Conservation (phyloP, 1,140 invertebrate species). For the Probaryconus sp. region DNA sequence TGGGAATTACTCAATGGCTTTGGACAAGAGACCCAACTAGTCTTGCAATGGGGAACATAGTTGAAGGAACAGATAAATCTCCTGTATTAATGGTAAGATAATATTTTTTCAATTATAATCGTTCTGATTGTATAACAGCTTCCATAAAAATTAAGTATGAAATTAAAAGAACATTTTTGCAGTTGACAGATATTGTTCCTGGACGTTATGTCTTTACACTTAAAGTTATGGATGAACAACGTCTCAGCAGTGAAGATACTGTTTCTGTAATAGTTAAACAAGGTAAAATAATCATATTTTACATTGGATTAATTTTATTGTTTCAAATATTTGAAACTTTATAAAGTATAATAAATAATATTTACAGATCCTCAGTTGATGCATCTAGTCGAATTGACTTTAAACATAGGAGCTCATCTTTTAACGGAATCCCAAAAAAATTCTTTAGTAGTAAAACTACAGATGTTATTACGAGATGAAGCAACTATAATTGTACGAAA, state of each 20-base stretch:
- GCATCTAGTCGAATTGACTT: slow-evolving; percentile 88
- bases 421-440: slow-evolving; percentile 87
- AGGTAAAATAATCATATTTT: slow-evolving; percentile 71
- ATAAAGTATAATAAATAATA: background rate
- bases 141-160: slow-evolving; percentile 3
- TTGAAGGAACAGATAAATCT: slow-evolving; percentile 85
- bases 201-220: slow-evolving; percentile 93
- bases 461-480: slow-evolving; percentile 85
- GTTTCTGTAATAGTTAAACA: slow-evolving; percentile 91
- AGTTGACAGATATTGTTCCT: slow-evolving; percentile 90
- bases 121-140: background rate
- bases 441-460: slow-evolving; percentile 86
- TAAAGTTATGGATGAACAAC: slow-evolving; percentile 93
- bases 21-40: slow-evolving; percentile 91
- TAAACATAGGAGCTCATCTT: slow-evolving; percentile 85
- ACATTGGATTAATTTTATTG: background rate
- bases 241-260: slow-evolving; percentile 86
- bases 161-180: slow-evolving; percentile 48
- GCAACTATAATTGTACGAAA: slow-evolving; percentile 82
- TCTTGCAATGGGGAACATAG: slow-evolving; percentile 89
- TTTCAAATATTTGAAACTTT: background rate
- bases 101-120: slow-evolving; percentile 7
- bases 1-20: slow-evolving; percentile 88
- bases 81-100: slow-evolving; percentile 83
- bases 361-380: slow-evolving; percentile 83